Conservation (phyloP, 2,113 vertebrate genomes). For the Elephantulus edwardii region DNA sequence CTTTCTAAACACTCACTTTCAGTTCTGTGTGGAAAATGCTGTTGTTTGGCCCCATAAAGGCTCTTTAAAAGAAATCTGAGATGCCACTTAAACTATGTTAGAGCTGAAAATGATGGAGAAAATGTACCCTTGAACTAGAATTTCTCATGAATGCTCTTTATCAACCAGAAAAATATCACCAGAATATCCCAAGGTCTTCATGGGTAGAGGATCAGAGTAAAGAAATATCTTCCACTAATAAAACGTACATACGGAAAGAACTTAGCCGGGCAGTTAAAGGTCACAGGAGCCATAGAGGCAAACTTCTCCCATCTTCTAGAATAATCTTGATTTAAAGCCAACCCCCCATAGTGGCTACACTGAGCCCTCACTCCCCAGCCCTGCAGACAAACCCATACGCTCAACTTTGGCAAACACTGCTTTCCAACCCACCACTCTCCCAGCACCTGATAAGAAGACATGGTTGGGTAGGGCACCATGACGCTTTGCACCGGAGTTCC, state of each 20-base stretch:
- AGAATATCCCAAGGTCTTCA: background rate
- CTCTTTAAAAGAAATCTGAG: background rate
- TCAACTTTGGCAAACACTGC: background rate
- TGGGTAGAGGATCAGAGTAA: background rate
- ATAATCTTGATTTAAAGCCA: constrained; percentile 10
- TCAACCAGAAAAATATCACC: background rate
- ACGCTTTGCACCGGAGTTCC: constrained; percentile 88
- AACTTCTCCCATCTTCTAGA: background rate
- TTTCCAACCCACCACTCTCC: background rate
- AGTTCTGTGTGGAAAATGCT: background rate
- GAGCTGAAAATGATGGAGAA: background rate
- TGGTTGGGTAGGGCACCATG: constrained; percentile 91
- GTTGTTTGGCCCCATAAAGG: background rate
- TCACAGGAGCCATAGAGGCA: background rate
- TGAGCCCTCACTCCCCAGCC: background rate
- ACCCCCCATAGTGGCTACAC: background rate
- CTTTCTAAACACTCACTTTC: background rate
- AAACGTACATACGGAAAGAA: background rate
- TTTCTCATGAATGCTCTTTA: background rate
- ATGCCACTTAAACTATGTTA: background rate
- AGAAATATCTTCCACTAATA: background rate
- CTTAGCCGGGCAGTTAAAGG: background rate
- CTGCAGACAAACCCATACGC: background rate
- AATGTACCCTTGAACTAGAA: background rate
- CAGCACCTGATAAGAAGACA: constrained; percentile 91